These are phyloP conservation scores for Sitta carolinensis DNA, from an alignment of 2,797 vertebrate genomes.

Conservation along the genomic window DNA sequence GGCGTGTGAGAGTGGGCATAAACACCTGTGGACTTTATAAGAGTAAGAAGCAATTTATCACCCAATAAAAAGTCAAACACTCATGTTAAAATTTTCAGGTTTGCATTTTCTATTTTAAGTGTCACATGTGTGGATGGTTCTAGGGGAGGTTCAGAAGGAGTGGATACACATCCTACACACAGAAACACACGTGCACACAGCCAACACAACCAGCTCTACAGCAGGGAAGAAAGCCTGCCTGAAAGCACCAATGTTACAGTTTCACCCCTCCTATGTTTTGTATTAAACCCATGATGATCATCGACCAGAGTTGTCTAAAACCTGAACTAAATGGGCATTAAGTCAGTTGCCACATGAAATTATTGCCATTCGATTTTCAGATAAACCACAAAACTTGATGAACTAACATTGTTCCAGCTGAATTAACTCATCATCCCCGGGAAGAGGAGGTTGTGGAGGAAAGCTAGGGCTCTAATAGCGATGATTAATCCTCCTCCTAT, in stretches of 20 bases:
- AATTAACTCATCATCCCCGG: conserved; percentile 69
- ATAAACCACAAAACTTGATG: conserved; percentile 72
- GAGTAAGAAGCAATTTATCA: conserved; percentile 69
- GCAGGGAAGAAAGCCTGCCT: not conserved
- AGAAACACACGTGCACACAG: not conserved
- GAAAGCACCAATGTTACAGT: not conserved
- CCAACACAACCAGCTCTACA: not conserved
- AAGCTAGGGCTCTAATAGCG: not conserved
- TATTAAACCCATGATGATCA: not conserved
- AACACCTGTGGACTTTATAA: conserved; percentile 71
- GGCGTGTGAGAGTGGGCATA: conserved; percentile 52
- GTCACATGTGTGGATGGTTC: conserved; percentile 9
- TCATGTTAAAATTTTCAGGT: conserved; percentile 68
- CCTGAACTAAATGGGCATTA: conserved; percentile 60
- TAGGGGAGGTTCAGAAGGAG: not conserved
- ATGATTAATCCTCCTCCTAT: conserved; percentile 63
- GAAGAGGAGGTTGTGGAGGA: conserved; percentile 53
- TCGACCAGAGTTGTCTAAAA: conserved; percentile 45
- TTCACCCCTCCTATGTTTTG: not conserved
- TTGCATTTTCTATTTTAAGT: conserved; percentile 53
- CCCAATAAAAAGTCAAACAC: conserved; percentile 69
- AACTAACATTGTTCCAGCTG: conserved; percentile 72
- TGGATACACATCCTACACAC: not conserved
- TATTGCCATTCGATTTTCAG: conserved; percentile 71
- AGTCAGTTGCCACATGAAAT: conserved; percentile 65